Evolutionary conservation across 2,888 invertebrate species (phyloP).

Genomic region (Rhopalosiphum nymphaeae): DNA sequence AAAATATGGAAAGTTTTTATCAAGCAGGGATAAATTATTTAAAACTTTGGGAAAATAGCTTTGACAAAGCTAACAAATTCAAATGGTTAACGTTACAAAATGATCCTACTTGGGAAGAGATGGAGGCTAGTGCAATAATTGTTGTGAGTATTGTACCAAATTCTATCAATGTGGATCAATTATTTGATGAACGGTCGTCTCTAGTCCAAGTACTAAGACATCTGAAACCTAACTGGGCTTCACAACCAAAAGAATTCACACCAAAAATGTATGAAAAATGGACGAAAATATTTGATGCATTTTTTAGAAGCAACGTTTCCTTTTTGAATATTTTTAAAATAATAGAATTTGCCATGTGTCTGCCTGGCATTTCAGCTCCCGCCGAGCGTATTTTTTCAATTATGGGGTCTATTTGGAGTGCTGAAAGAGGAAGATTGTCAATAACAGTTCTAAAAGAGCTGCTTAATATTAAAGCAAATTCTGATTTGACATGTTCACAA

Average conservation of each 20-base stretch:
- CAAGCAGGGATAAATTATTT: constrained; percentile 35
- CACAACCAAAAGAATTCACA: constrained; percentile 12
- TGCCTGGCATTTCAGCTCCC: constrained; percentile 32
- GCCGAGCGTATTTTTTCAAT: constrained; percentile 41
- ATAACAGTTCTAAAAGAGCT: constrained; percentile 24
- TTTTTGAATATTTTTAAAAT: constrained; percentile 44
- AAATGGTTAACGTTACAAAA: constrained; percentile 42
- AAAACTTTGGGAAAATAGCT: constrained; percentile 42
- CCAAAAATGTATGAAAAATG: constrained; percentile 32
- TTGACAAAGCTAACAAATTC: constrained; percentile 42
- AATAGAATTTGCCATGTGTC: constrained; percentile 41
- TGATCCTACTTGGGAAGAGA: constrained; percentile 43
- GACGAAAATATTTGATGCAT: constrained; percentile 28
- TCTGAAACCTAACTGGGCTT: constrained; percentile 45
- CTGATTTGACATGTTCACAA: constrained; percentile 49
- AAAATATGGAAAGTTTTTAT: constrained; percentile 41
- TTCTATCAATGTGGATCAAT: constrained; percentile 39
- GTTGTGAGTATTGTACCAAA: constrained; percentile 38
- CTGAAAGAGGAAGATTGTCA: constrained; percentile 56
- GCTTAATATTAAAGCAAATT: constrained; percentile 31
- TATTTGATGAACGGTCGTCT: constrained; percentile 38
- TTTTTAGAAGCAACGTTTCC: constrained; percentile 45
- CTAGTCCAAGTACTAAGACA: constrained; percentile 35
- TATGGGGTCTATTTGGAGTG: constrained; percentile 35
- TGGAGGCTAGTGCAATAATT: constrained; percentile 29